Base-by-base conservation (phyloP, 2,888 invertebrate genomes). In the Fragum whitleyi region DNA sequence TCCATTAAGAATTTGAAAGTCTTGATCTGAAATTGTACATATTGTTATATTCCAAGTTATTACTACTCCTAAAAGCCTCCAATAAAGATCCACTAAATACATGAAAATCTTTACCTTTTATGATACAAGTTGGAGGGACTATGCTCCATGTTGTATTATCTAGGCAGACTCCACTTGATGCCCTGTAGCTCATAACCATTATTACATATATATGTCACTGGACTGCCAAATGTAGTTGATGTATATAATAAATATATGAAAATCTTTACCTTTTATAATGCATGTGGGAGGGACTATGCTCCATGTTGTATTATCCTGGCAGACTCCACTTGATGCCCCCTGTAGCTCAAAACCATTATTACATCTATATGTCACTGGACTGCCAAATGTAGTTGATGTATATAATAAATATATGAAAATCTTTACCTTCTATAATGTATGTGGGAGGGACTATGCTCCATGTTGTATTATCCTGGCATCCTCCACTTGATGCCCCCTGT, bases 321-420 rank as follows among this genome's bases (percentile, higher is more conserved):
- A 61, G 19, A n/a, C n/a, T 16, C 28, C n/a, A 16, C 28, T 19
- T 0, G 36, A 2, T 16, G 19, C 19, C 28, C 61, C 61, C 19
- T 32, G 32, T 32, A 61, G n/a, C 19, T 61, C 61, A 32, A 32
- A 61, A 32, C 61, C 61, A 32, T 19, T n/a, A 16, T 61, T n/a
- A 32, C 61, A 61, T 29, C 29, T 29, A 61, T 61, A 61, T 2
- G 61, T n/a, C 32, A 32, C 61, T 14, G 29, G 0, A 32, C 61
- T 61, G n/a, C 61, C 61, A 32, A 32, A 61, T 29, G 61, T 61
- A 28, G 61, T 61, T 32, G 29, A 19, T n/a, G 61, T 32, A 19
- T 61, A 61, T 0, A n/a, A 32, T n/a, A 61, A n/a, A n/a, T n/a
- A n/a, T n/a, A 36, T 36, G 5, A 36, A 36, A 36, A 9, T 36